Percentiles rank a stretch among this genome's conserved stretches.
Conservation (phyloP, 2,888 invertebrate species). For the Cabera pusaria region DNA sequence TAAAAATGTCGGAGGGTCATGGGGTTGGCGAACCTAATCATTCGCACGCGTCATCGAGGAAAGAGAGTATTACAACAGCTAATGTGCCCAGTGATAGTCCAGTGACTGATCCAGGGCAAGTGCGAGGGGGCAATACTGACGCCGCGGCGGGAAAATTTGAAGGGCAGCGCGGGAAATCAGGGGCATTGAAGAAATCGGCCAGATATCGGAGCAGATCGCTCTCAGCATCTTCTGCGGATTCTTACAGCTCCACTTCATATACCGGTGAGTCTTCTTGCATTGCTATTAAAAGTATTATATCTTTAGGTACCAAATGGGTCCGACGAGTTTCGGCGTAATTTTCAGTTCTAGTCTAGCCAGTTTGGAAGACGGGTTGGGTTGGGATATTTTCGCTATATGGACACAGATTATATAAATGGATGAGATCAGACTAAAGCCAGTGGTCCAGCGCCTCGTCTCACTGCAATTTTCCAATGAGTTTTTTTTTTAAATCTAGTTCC, state of each 20-base stretch:
- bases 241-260: slow-evolving; percentile 93
- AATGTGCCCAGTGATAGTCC: slow-evolving; percentile 88
- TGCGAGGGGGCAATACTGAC: slow-evolving; percentile 63
- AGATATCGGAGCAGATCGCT: slow-evolving; percentile 95
- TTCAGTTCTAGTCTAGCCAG: too few species aligned
- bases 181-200: slow-evolving; percentile 93
- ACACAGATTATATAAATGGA: too few species aligned
- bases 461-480: too few species aligned
- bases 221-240: slow-evolving; percentile 97
- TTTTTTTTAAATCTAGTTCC: too few species aligned
- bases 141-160: slow-evolving; percentile 71
- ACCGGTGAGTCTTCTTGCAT: too few species aligned
- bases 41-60: slow-evolving; percentile 51
- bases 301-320: too few species aligned
- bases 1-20: slow-evolving; percentile 68
- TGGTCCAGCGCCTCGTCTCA: too few species aligned
- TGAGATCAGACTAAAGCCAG: too few species aligned
- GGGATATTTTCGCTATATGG: too few species aligned
- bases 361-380: too few species aligned
- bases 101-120: slow-evolving; percentile 89
- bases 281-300: too few species aligned
- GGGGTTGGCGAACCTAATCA: slow-evolving; percentile 56
- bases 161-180: slow-evolving; percentile 81
- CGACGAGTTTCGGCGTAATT: too few species aligned
- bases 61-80: slow-evolving; percentile 66